These are phyloP conservation scores for Anas flavirostris DNA, from an alignment of 2,797 vertebrate species.

Conservation along the genomic window DNA sequence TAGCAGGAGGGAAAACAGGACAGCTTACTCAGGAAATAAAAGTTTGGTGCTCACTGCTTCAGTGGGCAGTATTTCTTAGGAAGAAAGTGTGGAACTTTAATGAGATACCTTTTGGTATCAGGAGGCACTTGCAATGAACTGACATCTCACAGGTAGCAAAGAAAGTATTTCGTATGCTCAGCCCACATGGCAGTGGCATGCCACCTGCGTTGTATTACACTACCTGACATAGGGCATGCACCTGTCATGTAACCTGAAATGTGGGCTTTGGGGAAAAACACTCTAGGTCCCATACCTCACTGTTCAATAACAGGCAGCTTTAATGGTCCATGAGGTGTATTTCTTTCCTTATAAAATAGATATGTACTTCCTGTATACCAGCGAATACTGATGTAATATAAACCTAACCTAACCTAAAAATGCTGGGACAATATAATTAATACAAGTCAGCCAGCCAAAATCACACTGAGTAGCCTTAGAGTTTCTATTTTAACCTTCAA, in stretches of 20 bases:
- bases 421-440: background rate
- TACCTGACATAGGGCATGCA: background rate
- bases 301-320: background rate
- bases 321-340: background rate
- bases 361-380: background rate
- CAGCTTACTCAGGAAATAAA: background rate
- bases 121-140: background rate
- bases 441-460: background rate
- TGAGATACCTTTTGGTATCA: background rate
- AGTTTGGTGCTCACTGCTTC: background rate
- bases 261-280: background rate
- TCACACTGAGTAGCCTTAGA: background rate
- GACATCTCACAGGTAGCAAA: background rate
- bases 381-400: background rate
- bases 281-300: background rate
- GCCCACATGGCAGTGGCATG: background rate
- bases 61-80: background rate
- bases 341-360: background rate
- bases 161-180: background rate
- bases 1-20: background rate
- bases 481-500: background rate
- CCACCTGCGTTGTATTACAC: background rate
- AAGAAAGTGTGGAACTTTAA: background rate
- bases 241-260: slow-evolving; percentile 5
- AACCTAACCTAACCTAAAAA: background rate